A percentile compares a stretch with the other conserved stretches of the same genome.
Evolutionary conservation across 2,797 vertebrate species (phyloP).

Genomic region (Streptopelia turtur): DNA sequence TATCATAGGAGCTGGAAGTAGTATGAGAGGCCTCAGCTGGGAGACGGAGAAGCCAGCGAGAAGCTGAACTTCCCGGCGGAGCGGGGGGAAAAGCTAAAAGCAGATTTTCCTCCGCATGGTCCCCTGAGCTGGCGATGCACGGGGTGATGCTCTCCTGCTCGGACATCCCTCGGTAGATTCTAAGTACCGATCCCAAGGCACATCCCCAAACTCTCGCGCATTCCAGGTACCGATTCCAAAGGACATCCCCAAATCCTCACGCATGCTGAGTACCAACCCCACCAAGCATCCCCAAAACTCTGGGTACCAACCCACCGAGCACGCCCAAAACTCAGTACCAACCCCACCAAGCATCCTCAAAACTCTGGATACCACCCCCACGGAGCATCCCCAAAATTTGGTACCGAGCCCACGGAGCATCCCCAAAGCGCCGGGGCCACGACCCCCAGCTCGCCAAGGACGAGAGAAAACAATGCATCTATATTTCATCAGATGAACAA

Average conservation of each 20-base stretch:
- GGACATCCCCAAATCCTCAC: neutral
- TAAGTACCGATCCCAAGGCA: rapidly evolving
- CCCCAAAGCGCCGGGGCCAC: neutral
- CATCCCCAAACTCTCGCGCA: neutral
- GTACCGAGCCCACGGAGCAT: neutral
- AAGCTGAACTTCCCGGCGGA: conserved; percentile 37
- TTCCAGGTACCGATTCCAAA: rapidly evolving
- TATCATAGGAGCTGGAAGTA: conserved; percentile 98
- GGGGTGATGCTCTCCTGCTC: neutral
- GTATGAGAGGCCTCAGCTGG: conserved; percentile 89
- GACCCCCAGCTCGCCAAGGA: neutral
- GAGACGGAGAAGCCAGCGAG: conserved; percentile 78
- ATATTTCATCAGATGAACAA: conserved; percentile 53
- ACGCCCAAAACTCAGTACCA: neutral
- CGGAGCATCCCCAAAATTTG: neutral
- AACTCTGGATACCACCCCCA: neutral
- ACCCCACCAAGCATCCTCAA: neutral
- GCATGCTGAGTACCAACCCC: neutral
- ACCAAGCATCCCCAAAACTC: neutral
- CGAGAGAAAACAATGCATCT: conserved; percentile 20
- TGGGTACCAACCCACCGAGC: rapidly evolving
- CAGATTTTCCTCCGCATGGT: neutral
- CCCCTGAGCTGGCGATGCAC: rapidly evolving
- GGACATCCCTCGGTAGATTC: rapidly evolving
- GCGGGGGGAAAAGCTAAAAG: neutral